A percentile compares a stretch with the other conserved stretches of the same genome.
These are phyloP conservation scores for Ophioninae sp. DNA, from an alignment of 2,888 invertebrate genomes.

Conservation along the genomic window DNA sequence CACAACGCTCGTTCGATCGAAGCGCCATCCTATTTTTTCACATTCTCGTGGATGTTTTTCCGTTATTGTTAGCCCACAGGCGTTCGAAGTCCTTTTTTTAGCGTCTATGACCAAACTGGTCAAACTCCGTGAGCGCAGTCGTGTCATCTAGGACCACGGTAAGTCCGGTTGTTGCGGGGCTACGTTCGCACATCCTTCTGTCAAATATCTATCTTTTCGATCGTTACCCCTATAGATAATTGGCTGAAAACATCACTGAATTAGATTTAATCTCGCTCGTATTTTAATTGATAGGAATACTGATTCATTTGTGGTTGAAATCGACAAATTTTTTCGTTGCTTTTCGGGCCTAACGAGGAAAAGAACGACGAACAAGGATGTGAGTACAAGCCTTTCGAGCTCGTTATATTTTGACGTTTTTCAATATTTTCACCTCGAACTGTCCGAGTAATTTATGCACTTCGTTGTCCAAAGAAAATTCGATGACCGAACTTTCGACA, in stretches of 20 bases:
- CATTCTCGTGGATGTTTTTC: too few relatives aligned
- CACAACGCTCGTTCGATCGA: too few relatives aligned
- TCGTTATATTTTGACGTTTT: conserved; percentile 50
- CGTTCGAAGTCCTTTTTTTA: too few relatives aligned
- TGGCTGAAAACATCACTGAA: conserved; percentile 41
- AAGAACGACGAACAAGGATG: conserved; percentile 40
- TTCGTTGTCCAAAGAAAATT: conserved; percentile 16
- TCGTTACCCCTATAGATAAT: conserved; percentile 58
- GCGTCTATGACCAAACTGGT: background rate
- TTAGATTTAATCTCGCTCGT: conserved; percentile 29
- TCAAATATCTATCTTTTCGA: conserved; percentile 61
- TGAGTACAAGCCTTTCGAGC: conserved; percentile 43
- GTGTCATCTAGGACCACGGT: conserved; percentile 34
- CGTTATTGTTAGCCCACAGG: too few relatives aligned
- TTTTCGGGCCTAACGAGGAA: conserved; percentile 1
- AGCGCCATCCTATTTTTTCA: too few relatives aligned
- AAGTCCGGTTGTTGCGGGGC: conserved; percentile 59
- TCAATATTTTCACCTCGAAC: conserved; percentile 36
- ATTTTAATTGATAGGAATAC: background rate
- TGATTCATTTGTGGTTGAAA: background rate
- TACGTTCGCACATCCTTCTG: conserved; percentile 61
- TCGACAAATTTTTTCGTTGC: background rate
- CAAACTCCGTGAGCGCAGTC: conserved; percentile 39
- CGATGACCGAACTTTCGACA: background rate
- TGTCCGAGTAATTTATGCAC: background rate